Evolutionary conservation across 2,888 invertebrate species (phyloP).

Genomic region (Hyposoter didymator): DNA sequence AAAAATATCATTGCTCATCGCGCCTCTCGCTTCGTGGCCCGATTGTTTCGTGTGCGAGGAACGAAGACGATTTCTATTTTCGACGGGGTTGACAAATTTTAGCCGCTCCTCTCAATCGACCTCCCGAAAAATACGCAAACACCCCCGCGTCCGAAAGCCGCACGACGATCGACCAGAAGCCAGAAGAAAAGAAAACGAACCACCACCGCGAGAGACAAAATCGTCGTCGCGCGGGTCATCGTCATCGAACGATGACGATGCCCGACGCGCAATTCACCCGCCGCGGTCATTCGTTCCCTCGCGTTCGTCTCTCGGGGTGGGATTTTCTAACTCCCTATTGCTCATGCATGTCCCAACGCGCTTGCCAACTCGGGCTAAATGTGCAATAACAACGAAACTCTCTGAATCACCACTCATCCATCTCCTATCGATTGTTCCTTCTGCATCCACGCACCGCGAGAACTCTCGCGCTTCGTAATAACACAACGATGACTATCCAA

Average conservation of each 20-base stretch:
- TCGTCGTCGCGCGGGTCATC: conserved; percentile 61
- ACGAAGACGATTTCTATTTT: conserved; percentile 61
- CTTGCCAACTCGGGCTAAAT: conserved; percentile 62
- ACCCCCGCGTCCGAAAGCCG: not conserved
- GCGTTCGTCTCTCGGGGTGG: conserved; percentile 28
- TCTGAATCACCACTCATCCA: conserved; percentile 52
- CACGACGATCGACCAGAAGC: not conserved
- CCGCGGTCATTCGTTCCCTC: conserved; percentile 26
- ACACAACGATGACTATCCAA: conserved; percentile 34
- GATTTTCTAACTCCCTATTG: conserved; percentile 58
- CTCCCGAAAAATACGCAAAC: not conserved
- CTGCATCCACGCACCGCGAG: conserved; percentile 14
- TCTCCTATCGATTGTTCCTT: conserved; percentile 36
- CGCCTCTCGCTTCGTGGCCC: conserved; percentile 6
- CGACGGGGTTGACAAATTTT: conserved; percentile 25
- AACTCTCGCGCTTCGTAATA: conserved; percentile 23
- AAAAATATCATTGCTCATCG: conserved; percentile 27
- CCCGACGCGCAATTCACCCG: conserved; percentile 17
- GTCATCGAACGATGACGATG: conserved; percentile 66
- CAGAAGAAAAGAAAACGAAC: not conserved
- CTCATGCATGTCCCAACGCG: conserved; percentile 42
- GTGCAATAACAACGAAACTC: conserved; percentile 40
- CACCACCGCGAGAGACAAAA: conserved; percentile 9
- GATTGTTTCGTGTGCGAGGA: conserved; percentile 57
- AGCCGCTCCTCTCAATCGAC: not conserved